Conservation (phyloP, 2,888 invertebrate species). For the Spilarctia lutea region DNA sequence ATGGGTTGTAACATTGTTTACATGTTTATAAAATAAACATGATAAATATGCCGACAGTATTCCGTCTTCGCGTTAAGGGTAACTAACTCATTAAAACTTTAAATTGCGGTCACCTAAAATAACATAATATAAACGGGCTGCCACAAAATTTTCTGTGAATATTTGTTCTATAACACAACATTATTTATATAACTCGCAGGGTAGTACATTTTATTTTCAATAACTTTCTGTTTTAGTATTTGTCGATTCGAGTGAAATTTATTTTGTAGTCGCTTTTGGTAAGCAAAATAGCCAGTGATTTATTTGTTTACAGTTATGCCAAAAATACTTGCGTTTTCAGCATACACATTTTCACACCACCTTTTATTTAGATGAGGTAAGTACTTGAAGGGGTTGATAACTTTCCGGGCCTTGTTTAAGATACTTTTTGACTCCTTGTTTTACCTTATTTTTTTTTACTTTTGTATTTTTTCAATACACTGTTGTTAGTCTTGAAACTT, state of each 20-base stretch:
- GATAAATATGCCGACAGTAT: slow-evolving; percentile 52
- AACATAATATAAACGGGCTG: slow-evolving; percentile 42
- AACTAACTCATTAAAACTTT: slow-evolving; percentile 64
- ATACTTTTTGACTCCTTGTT: too few species aligned
- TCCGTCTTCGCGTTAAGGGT: slow-evolving; percentile 50
- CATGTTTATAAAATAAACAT: slow-evolving; percentile 40
- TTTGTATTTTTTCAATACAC: slow-evolving; percentile 48
- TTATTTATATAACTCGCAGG: slow-evolving; percentile 12
- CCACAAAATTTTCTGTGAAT: slow-evolving; percentile 26
- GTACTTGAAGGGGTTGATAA: slow-evolving; percentile 41
- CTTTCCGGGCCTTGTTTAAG: slow-evolving; percentile 31
- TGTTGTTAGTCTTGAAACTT: slow-evolving; percentile 33
- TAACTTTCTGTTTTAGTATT: slow-evolving; percentile 13
- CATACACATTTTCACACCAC: slow-evolving; percentile 45
- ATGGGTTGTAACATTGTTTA: slow-evolving; percentile 25
- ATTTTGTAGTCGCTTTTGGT: slow-evolving; percentile 16
- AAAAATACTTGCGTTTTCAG: slow-evolving; percentile 43
- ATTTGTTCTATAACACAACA: slow-evolving; percentile 31
- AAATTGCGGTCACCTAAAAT: slow-evolving; percentile 63
- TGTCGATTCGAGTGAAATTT: slow-evolving; percentile 11
- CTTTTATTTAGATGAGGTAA: slow-evolving; percentile 52
- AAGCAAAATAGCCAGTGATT: slow-evolving; percentile 36
- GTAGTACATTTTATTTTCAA: slow-evolving; percentile 10
- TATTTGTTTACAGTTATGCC: slow-evolving; percentile 51
- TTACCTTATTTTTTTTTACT: slow-evolving; percentile 41